A percentile compares a stretch with the other conserved stretches of the same genome.
phyloP scores from a whole-genome alignment of 2,888 invertebrate genomes.

The Thysanoteuthis rhombus region DNA sequence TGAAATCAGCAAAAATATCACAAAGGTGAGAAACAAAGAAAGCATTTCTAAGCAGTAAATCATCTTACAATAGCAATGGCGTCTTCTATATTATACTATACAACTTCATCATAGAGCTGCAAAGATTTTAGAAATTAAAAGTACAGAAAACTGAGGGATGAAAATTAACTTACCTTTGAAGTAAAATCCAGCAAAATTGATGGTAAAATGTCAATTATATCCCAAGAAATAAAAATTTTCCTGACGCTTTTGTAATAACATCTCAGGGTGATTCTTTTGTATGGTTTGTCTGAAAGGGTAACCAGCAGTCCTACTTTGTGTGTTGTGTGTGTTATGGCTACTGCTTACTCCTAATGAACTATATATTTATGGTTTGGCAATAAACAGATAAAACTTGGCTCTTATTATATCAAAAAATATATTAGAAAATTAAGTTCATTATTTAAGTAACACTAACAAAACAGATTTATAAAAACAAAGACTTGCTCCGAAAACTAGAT shows the following conservation, averaged over 20 bases:
- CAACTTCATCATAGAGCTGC: neutral
- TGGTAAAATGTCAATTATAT: neutral
- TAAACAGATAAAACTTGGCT: neutral
- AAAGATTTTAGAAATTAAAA: neutral
- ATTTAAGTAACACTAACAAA: neutral
- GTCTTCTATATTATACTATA: neutral
- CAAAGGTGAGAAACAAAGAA: neutral
- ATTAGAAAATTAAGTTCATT: neutral
- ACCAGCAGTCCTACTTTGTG: slow-evolving; percentile 12
- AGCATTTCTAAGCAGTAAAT: neutral
- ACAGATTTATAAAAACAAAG: neutral
- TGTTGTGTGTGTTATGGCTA: neutral
- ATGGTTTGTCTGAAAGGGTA: neutral
- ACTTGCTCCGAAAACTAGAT: neutral
- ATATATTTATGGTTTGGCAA: neutral
- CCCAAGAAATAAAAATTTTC: neutral
- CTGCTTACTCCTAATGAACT: neutral
- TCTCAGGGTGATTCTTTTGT: neutral
- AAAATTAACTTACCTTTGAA: neutral
- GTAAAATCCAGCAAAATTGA: neutral
- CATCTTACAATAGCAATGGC: neutral
- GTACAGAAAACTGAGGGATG: neutral
- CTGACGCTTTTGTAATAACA: neutral
- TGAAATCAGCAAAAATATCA: neutral
- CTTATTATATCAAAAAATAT: no score